phyloP scores from a whole-genome alignment of 1,140 invertebrate species.

The Drosophila lowei region DNA sequence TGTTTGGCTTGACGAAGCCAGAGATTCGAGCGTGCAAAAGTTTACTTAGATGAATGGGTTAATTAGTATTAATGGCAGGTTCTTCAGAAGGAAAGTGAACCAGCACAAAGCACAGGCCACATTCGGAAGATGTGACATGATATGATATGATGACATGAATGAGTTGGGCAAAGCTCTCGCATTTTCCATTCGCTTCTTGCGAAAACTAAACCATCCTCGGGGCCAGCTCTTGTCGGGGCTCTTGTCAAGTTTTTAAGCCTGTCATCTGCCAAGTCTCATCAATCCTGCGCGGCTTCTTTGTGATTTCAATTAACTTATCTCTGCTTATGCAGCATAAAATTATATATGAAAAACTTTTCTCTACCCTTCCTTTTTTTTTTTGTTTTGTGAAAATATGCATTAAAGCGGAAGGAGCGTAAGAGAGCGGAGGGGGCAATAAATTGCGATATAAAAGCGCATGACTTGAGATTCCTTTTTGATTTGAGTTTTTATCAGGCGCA shows the following conservation, averaged over 20 bases:
- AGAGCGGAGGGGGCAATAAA: slow-evolving; percentile 33
- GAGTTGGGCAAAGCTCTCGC: slow-evolving; percentile 18
- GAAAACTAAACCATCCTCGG: slow-evolving; percentile 37
- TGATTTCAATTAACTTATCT: slow-evolving; percentile 54
- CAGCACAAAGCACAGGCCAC: slow-evolving; percentile 10
- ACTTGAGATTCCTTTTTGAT: slow-evolving; percentile 46
- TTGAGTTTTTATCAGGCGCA: slow-evolving; percentile 51
- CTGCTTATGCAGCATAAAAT: slow-evolving; percentile 54
- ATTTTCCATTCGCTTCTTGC: slow-evolving; percentile 23
- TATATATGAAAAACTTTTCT: slow-evolving; percentile 40
- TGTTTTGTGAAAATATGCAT: slow-evolving; percentile 41
- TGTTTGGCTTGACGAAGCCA: slow-evolving; percentile 36
- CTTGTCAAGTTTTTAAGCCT: slow-evolving; percentile 15
- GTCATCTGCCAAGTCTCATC: slow-evolving; percentile 32
- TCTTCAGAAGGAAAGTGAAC: slow-evolving; percentile 7
- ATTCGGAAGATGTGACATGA: no score
- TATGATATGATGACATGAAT: no score
- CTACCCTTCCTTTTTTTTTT: not conserved
- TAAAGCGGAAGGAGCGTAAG: slow-evolving; percentile 31
- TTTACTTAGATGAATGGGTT: slow-evolving; percentile 63
- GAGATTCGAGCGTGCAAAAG: slow-evolving; percentile 48
- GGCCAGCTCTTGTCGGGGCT: not conserved
- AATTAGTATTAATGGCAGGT: slow-evolving; percentile 67
- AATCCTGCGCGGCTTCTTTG: slow-evolving; percentile 43
- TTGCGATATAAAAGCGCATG: slow-evolving; percentile 51